Conservation (phyloP, 2,888 invertebrate species). For the Harpalus rufipes region DNA sequence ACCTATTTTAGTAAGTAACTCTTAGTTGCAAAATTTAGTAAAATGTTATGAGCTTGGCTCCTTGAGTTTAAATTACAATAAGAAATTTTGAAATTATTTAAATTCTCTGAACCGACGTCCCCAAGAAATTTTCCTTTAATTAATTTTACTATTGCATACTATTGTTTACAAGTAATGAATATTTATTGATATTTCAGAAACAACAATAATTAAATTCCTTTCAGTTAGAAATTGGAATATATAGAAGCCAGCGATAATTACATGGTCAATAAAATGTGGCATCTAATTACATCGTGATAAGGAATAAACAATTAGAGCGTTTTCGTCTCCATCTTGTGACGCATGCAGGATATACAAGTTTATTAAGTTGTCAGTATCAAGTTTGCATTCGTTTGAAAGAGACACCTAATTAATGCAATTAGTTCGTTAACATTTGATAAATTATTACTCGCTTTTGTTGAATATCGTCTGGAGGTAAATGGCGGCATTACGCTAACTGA, state of each 20-base stretch:
- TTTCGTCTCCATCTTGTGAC: background rate
- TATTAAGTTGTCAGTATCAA: constrained; percentile 63
- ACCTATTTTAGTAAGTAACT: too few relatives aligned
- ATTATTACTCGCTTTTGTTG: constrained; percentile 62
- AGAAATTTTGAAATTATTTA: too few relatives aligned
- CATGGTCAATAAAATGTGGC: background rate
- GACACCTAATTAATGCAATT: constrained; percentile 62
- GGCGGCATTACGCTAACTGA: constrained; percentile 58
- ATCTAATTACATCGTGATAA: constrained; percentile 32
- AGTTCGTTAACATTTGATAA: constrained; percentile 64
- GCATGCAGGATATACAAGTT: constrained; percentile 28
- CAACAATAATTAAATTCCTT: too few relatives aligned
- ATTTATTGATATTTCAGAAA: too few relatives aligned
- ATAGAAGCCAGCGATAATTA: constrained; percentile 10
- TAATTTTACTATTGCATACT: too few relatives aligned
- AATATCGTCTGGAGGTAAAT: constrained; percentile 42
- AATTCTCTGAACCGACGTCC: too few relatives aligned
- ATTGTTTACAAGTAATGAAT: too few relatives aligned
- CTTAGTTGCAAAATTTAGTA: too few relatives aligned
- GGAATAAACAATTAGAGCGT: constrained; percentile 55
- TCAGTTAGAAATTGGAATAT: background rate
- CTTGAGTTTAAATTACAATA: too few relatives aligned
- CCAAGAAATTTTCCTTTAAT: too few relatives aligned
- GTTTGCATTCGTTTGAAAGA: constrained; percentile 55
- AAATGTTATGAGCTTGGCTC: too few relatives aligned